Conservation (phyloP, 2,113 vertebrate genomes). For the Puma concolor region DNA sequence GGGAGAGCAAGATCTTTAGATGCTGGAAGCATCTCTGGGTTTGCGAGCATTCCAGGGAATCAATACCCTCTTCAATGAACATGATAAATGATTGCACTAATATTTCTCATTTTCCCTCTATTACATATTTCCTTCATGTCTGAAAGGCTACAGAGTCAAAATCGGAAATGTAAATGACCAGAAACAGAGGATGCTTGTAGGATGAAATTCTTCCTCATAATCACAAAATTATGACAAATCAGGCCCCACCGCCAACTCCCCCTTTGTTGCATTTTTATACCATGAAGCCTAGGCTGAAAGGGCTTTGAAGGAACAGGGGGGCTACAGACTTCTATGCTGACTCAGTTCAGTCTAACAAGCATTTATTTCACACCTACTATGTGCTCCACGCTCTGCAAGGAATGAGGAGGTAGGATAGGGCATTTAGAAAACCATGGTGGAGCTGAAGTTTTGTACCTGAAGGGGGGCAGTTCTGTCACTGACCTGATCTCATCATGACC, state of each 20-base stretch:
- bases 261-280: neutral
- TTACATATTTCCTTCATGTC: conserved; percentile 12
- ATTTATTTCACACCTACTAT: neutral
- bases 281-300: neutral
- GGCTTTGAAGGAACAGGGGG: neutral
- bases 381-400: neutral
- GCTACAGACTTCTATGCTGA: neutral
- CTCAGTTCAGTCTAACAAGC: neutral
- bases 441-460: neutral
- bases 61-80: conserved; percentile 29
- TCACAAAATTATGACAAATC: neutral
- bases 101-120: conserved; percentile 26
- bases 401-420: neutral
- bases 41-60: neutral
- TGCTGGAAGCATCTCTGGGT: neutral
- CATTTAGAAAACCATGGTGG: neutral
- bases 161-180: neutral
- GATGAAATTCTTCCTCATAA: neutral
- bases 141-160: conserved; percentile 47
- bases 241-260: neutral
- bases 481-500: neutral
- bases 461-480: neutral
- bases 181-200: neutral
- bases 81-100: neutral
- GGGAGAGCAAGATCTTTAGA: neutral